Evolutionary conservation across 2,888 invertebrate genomes (phyloP).

Genomic region (Chorisops tibialis): DNA sequence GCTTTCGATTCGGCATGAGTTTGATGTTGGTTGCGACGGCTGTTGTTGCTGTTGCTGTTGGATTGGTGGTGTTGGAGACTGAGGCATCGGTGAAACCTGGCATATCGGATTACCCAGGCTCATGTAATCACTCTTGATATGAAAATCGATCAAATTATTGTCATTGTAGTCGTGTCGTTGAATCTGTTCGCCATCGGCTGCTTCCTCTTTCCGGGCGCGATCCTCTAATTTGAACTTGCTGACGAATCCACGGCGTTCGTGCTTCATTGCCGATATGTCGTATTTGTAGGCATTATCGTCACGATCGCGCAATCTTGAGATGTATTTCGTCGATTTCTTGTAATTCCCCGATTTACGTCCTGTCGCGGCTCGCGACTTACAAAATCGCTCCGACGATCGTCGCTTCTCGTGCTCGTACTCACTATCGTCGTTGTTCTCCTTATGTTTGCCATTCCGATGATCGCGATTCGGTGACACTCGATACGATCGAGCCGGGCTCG

Average conservation of each 20-base stretch:
- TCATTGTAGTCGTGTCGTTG: conserved; percentile 47
- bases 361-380: conserved; percentile 59
- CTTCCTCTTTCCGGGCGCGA: conserved; percentile 38
- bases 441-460: conserved; percentile 51
- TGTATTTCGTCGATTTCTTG: conserved; percentile 41
- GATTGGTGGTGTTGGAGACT: neutral
- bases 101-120: conserved; percentile 9
- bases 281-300: conserved; percentile 51
- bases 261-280: conserved; percentile 47
- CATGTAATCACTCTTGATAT: conserved; percentile 34
- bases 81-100: conserved; percentile 21
- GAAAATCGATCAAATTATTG: conserved; percentile 51
- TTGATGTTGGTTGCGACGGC: conserved; percentile 33
- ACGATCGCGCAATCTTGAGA: conserved; percentile 31
- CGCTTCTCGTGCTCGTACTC: conserved; percentile 63
- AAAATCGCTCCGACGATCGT: conserved; percentile 63
- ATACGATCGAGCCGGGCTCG: conserved; percentile 52
- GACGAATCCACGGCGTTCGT: conserved; percentile 51
- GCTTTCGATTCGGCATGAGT: conserved; percentile 39
- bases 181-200: conserved; percentile 37
- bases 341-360: conserved; percentile 53
- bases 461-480: conserved; percentile 47
- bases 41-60: neutral
- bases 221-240: conserved; percentile 43
- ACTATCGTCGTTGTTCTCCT: conserved; percentile 47